Conservation (phyloP, 1,140 invertebrate genomes). For the Maniola jurtina region DNA sequence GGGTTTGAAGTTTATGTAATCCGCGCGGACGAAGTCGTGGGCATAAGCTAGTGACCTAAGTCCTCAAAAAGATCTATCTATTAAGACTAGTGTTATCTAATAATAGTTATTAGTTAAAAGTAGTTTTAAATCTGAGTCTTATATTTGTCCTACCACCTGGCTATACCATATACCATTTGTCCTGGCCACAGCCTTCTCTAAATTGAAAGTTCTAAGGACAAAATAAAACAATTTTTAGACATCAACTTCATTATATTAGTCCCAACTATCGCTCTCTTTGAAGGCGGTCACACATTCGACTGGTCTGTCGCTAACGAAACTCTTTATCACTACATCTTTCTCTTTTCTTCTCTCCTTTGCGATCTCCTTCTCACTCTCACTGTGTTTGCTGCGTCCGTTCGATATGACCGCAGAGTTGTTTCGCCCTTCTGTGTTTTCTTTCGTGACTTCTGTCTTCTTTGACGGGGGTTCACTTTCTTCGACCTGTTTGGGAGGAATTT, state of each 20-base stretch:
- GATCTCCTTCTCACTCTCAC: slow-evolving; percentile 30
- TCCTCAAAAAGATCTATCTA: no score
- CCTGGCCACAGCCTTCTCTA: no score
- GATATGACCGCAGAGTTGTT: slow-evolving; percentile 28
- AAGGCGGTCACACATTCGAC: slow-evolving; percentile 52
- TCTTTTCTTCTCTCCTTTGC: slow-evolving; percentile 35
- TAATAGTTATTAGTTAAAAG: no score
- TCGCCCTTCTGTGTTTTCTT: slow-evolving; percentile 25
- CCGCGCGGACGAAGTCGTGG: no score
- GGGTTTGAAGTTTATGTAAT: no score
- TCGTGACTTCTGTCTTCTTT: slow-evolving; percentile 44
- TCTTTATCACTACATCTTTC: slow-evolving; percentile 41
- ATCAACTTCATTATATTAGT: slow-evolving; percentile 51
- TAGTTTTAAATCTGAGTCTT: no score
- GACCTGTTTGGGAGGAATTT: slow-evolving; percentile 35
- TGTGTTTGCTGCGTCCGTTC: slow-evolving; percentile 43
- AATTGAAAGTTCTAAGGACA: neutral
- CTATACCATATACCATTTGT: no score
- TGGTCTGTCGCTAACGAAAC: slow-evolving; percentile 45
- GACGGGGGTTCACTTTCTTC: slow-evolving; percentile 48
- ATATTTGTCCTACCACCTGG: no score
- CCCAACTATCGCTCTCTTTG: slow-evolving; percentile 69
- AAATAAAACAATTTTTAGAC: slow-evolving; percentile 34
- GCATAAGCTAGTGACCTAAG: no score
- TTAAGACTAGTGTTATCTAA: no score